Evolutionary conservation across 2,888 invertebrate species (phyloP), one percentile per base, ranked within the genome.

Genomic region (Patella depressa): DNA sequence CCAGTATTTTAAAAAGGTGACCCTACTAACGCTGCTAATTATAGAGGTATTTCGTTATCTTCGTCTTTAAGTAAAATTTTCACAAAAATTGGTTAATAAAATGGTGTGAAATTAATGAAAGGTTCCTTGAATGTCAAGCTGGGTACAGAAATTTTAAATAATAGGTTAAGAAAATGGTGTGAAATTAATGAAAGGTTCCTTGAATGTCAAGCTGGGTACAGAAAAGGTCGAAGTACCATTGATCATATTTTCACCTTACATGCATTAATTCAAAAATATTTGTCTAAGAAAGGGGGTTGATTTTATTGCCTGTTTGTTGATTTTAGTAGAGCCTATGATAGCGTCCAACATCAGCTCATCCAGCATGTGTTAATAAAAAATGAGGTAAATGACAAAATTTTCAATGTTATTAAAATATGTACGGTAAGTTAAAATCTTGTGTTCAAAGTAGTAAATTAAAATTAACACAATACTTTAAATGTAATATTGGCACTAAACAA

Each of bases 401-500:
- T 34, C 24, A 72, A 72, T 72, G 34, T 24, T 24, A 24, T 24
- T 24, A 24, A 24, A 24, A 24, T 12, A 72, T 72, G 72, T 72
- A 72, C 24, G n/a, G n/a, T n/a, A 72, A 72, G 19, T 34, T 72
- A 34, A 72, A 72, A 72, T 72, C 72, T 29, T n/a, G 19, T 24
- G 72, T 72, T 34, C 45, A 72, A 54, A 19, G 12, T 14, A 34
- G 45, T 72, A 72, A 72, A 65, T 17, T 65, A 19, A 34, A 19
- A 15, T 59, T 74, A 45, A 74, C 74, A 17, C 34, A 74, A 19
- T 19, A 29, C 45, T 74, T 74, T n/a, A 17, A 57, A 34, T 76
- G 72, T 65, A 45, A 34, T 55, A 76, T 76, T 72, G 76, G 65
- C 17, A 72, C 72, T n/a, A 53, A 72, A 34, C 76, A 76, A 65